Percentiles rank a stretch among this genome's conserved stretches.
Evolutionary conservation across 2,113 vertebrate species (phyloP).

Genomic region (Eulacestoma nigropectus): DNA sequence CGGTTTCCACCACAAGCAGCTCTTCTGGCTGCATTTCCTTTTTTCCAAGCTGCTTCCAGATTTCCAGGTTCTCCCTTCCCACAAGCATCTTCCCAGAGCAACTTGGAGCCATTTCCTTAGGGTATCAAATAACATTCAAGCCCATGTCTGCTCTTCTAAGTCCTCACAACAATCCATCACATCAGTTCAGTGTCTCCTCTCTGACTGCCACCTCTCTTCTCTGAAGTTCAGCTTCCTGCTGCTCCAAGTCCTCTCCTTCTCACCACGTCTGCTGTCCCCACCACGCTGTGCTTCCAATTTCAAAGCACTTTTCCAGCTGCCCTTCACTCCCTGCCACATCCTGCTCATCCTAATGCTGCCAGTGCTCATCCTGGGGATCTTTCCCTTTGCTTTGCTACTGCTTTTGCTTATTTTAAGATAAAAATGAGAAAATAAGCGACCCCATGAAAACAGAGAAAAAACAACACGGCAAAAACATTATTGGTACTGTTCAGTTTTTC

Average conservation of each 20-base stretch:
- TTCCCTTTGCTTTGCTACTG: neutral
- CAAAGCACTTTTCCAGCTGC: neutral
- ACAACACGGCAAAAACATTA: rapidly evolving
- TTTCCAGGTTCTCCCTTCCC: neutral
- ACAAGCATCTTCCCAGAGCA: neutral
- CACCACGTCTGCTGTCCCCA: neutral
- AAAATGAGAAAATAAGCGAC: neutral
- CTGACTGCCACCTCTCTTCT: neutral
- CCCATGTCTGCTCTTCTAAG: neutral
- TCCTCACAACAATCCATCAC: neutral
- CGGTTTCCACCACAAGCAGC: neutral
- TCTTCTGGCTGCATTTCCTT: neutral
- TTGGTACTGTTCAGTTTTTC: neutral
- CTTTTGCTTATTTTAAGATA: neutral
- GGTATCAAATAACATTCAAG: neutral
- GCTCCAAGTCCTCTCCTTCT: neutral
- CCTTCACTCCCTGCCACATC: neutral
- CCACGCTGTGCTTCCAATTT: neutral
- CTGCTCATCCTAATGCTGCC: neutral
- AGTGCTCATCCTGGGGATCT: neutral
- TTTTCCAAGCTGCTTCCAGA: neutral
- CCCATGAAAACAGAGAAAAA: neutral
- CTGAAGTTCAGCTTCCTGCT: neutral
- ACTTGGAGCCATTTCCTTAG: neutral
- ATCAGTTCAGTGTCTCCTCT: neutral